phyloP scores from a whole-genome alignment of 2,113 vertebrate species.

The Shinisaurus crocodilurus region DNA sequence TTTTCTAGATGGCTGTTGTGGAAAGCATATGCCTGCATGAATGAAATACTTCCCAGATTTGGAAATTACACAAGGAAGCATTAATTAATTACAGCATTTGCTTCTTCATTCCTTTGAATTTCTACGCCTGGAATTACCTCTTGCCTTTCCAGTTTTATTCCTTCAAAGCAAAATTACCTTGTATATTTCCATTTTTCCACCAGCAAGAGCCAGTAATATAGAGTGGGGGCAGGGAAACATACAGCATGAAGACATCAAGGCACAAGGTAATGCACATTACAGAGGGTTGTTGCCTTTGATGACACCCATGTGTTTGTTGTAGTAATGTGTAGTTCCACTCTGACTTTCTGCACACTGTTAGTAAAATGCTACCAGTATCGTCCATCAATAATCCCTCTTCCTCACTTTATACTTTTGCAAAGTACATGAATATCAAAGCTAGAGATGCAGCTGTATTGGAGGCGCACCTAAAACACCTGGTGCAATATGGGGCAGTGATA shows the following conservation, averaged over 20 bases:
- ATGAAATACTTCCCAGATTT: not conserved
- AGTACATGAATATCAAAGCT: not conserved
- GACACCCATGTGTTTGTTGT: not conserved
- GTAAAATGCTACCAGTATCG: not conserved
- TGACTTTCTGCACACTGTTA: not conserved
- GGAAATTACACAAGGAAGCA: not conserved
- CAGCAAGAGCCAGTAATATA: no score
- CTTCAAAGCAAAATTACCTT: not conserved
- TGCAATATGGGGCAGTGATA: not conserved
- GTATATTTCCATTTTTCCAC: not conserved
- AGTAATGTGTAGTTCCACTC: not conserved
- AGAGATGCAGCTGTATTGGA: not conserved
- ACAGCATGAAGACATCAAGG: not conserved
- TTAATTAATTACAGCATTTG: slow-evolving; percentile 2
- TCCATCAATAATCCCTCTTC: not conserved
- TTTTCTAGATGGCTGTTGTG: not conserved
- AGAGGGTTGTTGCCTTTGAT: not conserved
- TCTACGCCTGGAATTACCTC: not conserved
- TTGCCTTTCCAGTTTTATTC: not conserved
- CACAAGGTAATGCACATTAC: not conserved
- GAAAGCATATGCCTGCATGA: not conserved
- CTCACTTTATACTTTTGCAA: not conserved
- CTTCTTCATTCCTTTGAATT: not conserved
- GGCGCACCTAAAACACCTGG: not conserved
- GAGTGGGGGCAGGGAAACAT: not conserved